Percentiles rank a stretch among this genome's conserved stretches.
These are phyloP conservation scores for Nezara viridula DNA, from an alignment of 2,888 invertebrate species.

Conservation along the genomic window DNA sequence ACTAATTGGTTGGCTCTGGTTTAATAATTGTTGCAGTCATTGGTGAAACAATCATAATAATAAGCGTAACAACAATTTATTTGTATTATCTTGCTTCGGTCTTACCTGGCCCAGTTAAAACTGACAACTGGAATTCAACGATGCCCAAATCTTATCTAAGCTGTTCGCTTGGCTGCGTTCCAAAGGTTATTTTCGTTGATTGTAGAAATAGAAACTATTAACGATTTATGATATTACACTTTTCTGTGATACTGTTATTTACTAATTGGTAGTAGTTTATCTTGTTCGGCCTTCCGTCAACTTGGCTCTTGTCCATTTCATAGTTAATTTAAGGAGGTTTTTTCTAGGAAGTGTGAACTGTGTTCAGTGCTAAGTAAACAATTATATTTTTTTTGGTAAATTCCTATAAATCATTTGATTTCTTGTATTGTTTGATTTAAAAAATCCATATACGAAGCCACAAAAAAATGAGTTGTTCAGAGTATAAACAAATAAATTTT, in stretches of 20 bases:
- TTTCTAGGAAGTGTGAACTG: not conserved
- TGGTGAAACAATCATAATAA: not conserved
- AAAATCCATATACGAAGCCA: too few relatives aligned
- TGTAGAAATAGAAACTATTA: constrained; percentile 14
- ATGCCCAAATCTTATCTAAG: not conserved
- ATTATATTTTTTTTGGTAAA: not conserved
- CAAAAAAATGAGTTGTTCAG: too few relatives aligned
- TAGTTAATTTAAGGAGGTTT: not conserved
- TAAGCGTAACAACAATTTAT: not conserved
- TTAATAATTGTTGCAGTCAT: too few relatives aligned
- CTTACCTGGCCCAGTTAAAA: not conserved
- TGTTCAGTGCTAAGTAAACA: not conserved
- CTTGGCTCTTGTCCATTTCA: not conserved
- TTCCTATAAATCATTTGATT: not conserved
- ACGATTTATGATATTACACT: not conserved
- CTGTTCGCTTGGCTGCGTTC: not conserved
- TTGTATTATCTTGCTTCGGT: not conserved
- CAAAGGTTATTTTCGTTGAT: not conserved
- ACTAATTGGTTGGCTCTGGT: too few relatives aligned
- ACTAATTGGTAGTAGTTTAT: not conserved
- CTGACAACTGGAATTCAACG: not conserved
- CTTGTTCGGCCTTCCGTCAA: not conserved
- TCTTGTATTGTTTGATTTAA: too few relatives aligned
- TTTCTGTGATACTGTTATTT: not conserved
- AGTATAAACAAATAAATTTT: too few relatives aligned